Evolutionary conservation across 2,888 invertebrate genomes (phyloP).

Genomic region (Dyspetes luteomarginatus): DNA sequence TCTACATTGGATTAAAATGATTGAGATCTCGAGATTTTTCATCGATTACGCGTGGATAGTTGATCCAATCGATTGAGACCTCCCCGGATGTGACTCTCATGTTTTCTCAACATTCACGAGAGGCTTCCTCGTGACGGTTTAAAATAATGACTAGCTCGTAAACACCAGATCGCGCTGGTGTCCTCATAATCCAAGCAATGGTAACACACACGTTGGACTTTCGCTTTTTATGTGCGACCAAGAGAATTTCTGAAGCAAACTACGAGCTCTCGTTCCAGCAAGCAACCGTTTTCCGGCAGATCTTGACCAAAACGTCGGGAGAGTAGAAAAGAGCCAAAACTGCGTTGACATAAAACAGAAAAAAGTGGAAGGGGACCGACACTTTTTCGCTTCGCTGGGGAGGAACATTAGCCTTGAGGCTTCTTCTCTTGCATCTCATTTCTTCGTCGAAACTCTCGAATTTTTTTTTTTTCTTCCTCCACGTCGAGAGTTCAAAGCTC

Average conservation of each 20-base stretch:
- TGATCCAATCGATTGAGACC: background rate
- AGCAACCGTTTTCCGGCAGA: slow-evolving; percentile 54
- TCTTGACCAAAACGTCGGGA: slow-evolving; percentile 41
- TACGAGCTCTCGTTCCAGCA: background rate
- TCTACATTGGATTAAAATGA: too few species aligned
- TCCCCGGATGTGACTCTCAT: background rate
- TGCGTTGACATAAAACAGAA: slow-evolving; percentile 5
- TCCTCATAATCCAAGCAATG: background rate
- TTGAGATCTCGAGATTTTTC: too few species aligned
- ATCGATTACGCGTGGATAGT: too few species aligned
- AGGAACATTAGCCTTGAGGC: slow-evolving; percentile 47
- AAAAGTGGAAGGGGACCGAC: background rate
- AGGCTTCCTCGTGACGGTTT: background rate
- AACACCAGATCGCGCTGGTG: background rate
- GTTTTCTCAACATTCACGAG: too few species aligned
- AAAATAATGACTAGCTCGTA: slow-evolving; percentile 5
- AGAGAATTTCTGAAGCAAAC: slow-evolving; percentile 34
- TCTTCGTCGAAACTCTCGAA: background rate
- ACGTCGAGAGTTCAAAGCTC: slow-evolving; percentile 39
- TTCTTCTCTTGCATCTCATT: slow-evolving; percentile 10
- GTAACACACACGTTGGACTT: slow-evolving; percentile 66
- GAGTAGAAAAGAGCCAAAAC: background rate
- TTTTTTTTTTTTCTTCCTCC: background rate
- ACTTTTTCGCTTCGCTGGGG: slow-evolving; percentile 59
- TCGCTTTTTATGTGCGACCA: slow-evolving; percentile 70